These are phyloP conservation scores for Cheilosia urbana DNA, from an alignment of 2,888 invertebrate genomes.

Conservation along the genomic window DNA sequence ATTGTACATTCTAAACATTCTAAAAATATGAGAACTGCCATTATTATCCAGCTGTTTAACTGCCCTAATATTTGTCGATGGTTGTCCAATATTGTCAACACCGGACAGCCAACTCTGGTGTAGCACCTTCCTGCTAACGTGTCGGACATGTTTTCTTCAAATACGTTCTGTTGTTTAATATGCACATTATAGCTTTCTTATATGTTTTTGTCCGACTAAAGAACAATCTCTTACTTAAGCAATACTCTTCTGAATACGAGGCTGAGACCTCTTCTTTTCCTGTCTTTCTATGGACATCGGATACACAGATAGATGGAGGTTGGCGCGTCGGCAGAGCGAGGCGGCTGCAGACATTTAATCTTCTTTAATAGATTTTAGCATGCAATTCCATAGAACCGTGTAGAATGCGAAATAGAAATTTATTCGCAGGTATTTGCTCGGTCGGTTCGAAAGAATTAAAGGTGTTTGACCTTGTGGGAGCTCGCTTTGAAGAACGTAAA, in stretches of 20 bases:
- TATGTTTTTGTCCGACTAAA: neutral
- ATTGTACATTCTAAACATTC: too few species aligned
- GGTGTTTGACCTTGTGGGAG: slow-evolving; percentile 56
- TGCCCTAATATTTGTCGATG: too few species aligned
- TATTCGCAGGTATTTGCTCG: slow-evolving; percentile 3
- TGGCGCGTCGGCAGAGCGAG: neutral
- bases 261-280: too few species aligned
- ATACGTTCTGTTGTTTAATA: neutral
- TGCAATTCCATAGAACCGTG: slow-evolving; percentile 22
- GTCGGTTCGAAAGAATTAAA: slow-evolving; percentile 14
- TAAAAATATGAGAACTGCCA: too few species aligned
- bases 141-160: too few species aligned
- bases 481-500: slow-evolving; percentile 1
- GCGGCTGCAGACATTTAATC: slow-evolving; percentile 17
- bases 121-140: too few species aligned
- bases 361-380: slow-evolving; percentile 23
- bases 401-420: slow-evolving; percentile 18
- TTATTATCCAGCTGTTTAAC: too few species aligned
- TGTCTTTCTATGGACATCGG: too few species aligned
- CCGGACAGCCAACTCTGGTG: too few species aligned
- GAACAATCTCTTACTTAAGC: too few species aligned
- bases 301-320: too few species aligned
- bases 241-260: neutral
- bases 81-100: too few species aligned
- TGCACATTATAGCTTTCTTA: neutral